These are phyloP conservation scores for Pogonocichla stellata DNA, from an alignment of 2,113 vertebrate species.

Conservation along the genomic window DNA sequence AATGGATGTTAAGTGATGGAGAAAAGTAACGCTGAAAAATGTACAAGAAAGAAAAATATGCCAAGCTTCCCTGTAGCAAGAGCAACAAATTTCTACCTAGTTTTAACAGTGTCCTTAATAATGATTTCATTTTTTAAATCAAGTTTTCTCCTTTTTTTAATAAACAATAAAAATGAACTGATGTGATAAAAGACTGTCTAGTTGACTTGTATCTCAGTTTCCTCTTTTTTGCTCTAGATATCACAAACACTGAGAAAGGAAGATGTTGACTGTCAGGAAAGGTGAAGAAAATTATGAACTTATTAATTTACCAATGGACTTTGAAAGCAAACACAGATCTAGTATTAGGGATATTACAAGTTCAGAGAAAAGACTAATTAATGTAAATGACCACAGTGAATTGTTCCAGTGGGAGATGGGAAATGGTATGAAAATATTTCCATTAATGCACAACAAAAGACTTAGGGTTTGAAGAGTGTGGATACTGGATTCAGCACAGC, in stretches of 20 bases:
- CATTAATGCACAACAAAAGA: not conserved
- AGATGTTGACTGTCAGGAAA: not conserved
- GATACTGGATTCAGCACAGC: not conserved
- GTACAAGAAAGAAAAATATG: not conserved
- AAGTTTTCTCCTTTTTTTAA: not conserved
- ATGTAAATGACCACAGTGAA: not conserved
- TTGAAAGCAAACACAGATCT: not conserved
- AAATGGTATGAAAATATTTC: conserved; percentile 10
- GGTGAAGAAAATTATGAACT: not conserved
- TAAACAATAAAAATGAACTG: not conserved
- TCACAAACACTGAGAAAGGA: not conserved
- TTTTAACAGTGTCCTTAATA: not conserved
- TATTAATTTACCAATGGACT: not conserved
- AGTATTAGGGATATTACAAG: not conserved
- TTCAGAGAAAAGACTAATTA: not conserved
- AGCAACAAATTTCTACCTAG: not conserved
- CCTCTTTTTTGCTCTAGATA: not conserved
- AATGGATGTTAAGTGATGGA: not conserved
- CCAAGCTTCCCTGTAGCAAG: not conserved
- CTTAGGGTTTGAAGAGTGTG: not conserved
- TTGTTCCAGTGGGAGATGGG: not conserved
- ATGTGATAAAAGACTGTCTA: not conserved
- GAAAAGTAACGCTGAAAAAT: not conserved
- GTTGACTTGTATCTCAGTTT: not conserved
- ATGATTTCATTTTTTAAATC: not conserved